These are phyloP conservation scores for Lethenteron camtschaticum DNA, from an alignment of 2,113 vertebrate species.

Conservation along the genomic window DNA sequence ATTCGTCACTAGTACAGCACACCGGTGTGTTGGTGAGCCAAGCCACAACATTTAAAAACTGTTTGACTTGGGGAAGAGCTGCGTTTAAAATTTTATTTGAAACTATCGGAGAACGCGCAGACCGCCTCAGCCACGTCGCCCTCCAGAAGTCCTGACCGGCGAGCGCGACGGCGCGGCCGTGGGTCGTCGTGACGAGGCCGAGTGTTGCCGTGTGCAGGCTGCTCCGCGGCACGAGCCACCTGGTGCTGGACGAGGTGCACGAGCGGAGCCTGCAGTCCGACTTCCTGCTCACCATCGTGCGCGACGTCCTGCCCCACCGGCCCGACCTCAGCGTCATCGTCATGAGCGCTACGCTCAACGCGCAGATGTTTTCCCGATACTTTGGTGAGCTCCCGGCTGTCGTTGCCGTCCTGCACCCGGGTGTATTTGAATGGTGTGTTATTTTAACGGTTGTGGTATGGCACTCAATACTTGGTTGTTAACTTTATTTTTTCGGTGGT, in stretches of 20 bases:
- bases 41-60: too few relatives aligned
- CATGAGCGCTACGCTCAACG: constrained; percentile 90
- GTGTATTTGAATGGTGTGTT: too few relatives aligned
- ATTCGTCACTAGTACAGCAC: too few relatives aligned
- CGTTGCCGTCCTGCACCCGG: neutral
- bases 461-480: too few relatives aligned
- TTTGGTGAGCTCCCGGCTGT: constrained; percentile 35
- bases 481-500: too few relatives aligned
- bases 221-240: constrained; percentile 58
- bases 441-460: too few relatives aligned
- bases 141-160: too few relatives aligned
- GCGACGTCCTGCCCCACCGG: constrained; percentile 43
- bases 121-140: too few relatives aligned
- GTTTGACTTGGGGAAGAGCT: constrained; percentile 9
- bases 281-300: constrained; percentile 64
- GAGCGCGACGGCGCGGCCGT: too few relatives aligned
- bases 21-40: too few relatives aligned
- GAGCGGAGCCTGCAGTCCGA: constrained; percentile 90
- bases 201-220: neutral
- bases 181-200: too few relatives aligned
- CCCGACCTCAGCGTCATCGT: constrained; percentile 61
- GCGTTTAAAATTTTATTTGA: constrained; percentile 9
- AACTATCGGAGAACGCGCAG: neutral
- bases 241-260: constrained; percentile 85
- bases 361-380: constrained; percentile 83